Percentiles rank a stretch among this genome's conserved stretches.
Conservation (phyloP, 2,797 vertebrate genomes). For the Poecilia wingei region DNA sequence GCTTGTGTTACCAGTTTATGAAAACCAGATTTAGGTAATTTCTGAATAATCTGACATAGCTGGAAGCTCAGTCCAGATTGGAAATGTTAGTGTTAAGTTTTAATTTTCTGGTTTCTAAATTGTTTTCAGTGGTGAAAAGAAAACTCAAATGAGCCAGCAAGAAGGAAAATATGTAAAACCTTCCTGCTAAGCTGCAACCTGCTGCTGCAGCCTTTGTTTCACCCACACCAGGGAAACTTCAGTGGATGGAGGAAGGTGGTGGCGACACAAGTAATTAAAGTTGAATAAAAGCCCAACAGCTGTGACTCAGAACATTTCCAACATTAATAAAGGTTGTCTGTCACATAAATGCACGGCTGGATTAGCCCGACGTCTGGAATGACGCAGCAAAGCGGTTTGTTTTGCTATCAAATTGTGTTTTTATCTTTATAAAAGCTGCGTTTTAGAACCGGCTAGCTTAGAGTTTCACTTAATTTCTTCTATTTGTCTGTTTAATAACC, state of each 20-base stretch:
- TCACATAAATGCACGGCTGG: neutral
- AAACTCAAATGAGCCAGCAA: constrained; percentile 22
- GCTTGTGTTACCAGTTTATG: neutral
- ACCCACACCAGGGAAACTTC: neutral
- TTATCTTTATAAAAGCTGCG: neutral
- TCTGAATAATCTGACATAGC: no score
- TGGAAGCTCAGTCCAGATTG: neutral
- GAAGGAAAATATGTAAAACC: constrained; percentile 8
- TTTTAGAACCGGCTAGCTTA: neutral
- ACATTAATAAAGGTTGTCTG: neutral
- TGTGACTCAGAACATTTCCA: neutral
- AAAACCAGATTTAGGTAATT: neutral
- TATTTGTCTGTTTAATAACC: neutral
- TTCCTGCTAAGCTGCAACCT: constrained; percentile 12
- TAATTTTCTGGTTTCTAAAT: neutral
- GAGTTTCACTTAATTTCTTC: neutral
- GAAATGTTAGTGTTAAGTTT: neutral
- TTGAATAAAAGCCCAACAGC: constrained; percentile 1
- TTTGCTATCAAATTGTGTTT: neutral
- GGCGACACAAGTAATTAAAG: neutral
- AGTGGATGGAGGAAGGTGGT: neutral
- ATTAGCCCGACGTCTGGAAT: neutral
- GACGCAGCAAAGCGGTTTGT: neutral
- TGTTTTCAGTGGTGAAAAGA: constrained; percentile 6
- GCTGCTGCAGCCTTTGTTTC: constrained; percentile 19